A percentile compares a stretch with the other conserved stretches of the same genome.
phyloP scores from a whole-genome alignment of 2,888 invertebrate species.

The Diaphora mendica region DNA sequence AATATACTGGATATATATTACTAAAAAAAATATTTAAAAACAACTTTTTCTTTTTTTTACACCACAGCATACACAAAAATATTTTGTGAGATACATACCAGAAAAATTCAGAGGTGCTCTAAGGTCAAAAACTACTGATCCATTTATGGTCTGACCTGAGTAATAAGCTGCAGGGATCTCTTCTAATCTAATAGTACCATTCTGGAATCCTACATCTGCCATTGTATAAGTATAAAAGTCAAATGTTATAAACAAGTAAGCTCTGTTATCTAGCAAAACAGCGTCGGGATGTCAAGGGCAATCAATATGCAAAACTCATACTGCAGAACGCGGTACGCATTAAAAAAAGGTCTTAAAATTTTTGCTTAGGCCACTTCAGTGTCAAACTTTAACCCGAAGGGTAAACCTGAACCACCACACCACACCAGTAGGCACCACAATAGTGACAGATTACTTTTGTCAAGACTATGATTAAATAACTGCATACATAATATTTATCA shows the following conservation, averaged over 20 bases:
- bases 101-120: conserved; percentile 54
- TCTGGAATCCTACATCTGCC: conserved; percentile 14
- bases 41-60: neutral
- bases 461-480: no score
- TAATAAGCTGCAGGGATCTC: conserved; percentile 63
- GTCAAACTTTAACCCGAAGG: neutral
- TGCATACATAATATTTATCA: no score
- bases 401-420: neutral
- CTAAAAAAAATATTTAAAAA: conserved; percentile 36
- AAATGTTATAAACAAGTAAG: neutral
- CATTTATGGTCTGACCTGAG: conserved; percentile 67
- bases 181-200: conserved; percentile 57
- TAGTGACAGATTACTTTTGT: neutral
- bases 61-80: neutral
- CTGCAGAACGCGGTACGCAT: neutral
- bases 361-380: neutral
- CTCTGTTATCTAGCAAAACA: conserved; percentile 8
- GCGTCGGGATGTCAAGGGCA: neutral
- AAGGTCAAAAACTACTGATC: conserved; percentile 62
- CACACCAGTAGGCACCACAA: neutral
- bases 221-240: conserved; percentile 2
- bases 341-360: neutral
- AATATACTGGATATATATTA: conserved; percentile 58
- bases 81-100: conserved; percentile 52
- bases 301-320: conserved; percentile 9